phyloP scores from a whole-genome alignment of 2,888 invertebrate genomes.

The Balanococcus diminutus region DNA sequence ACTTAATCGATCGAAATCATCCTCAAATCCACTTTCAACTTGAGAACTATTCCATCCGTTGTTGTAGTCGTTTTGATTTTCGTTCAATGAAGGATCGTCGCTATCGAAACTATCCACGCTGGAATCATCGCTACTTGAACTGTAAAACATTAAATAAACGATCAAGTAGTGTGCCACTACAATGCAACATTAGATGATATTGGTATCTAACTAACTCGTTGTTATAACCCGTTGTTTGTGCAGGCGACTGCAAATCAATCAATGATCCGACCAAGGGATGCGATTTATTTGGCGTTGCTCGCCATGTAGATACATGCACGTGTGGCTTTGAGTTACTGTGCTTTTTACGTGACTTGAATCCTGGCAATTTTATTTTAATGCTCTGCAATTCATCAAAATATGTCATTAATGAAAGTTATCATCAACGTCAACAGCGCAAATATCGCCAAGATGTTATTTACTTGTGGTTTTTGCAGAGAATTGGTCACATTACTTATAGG shows the following conservation, averaged over 20 bases:
- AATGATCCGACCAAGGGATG: constrained; percentile 64
- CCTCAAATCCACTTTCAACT: constrained; percentile 81
- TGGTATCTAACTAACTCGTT: background rate
- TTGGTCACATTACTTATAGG: constrained; percentile 50
- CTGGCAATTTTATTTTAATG: constrained; percentile 53
- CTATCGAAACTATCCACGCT: constrained; percentile 79
- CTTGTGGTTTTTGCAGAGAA: constrained; percentile 59
- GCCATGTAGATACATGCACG: constrained; percentile 48
- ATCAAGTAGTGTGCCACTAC: too few species aligned
- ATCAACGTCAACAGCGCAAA: too few species aligned
- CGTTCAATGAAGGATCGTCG: constrained; percentile 68
- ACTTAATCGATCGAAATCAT: constrained; percentile 73
- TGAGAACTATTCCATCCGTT: constrained; percentile 65
- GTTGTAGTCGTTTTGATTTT: constrained; percentile 61
- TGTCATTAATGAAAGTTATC: background rate
- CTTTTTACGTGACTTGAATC: constrained; percentile 52
- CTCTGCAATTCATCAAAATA: constrained; percentile 23
- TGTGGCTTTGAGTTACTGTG: constrained; percentile 21
- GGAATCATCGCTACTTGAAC: constrained; percentile 76
- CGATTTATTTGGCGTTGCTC: constrained; percentile 50
- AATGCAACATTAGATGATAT: background rate
- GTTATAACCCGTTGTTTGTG: constrained; percentile 68
- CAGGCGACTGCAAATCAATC: constrained; percentile 75
- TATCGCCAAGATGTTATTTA: constrained; percentile 57
- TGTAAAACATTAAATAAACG: background rate